Percentiles rank a stretch among this genome's conserved stretches.
These are phyloP conservation scores for Nannobrachium achirus DNA, from an alignment of 2,113 vertebrate genomes.

Conservation along the genomic window DNA sequence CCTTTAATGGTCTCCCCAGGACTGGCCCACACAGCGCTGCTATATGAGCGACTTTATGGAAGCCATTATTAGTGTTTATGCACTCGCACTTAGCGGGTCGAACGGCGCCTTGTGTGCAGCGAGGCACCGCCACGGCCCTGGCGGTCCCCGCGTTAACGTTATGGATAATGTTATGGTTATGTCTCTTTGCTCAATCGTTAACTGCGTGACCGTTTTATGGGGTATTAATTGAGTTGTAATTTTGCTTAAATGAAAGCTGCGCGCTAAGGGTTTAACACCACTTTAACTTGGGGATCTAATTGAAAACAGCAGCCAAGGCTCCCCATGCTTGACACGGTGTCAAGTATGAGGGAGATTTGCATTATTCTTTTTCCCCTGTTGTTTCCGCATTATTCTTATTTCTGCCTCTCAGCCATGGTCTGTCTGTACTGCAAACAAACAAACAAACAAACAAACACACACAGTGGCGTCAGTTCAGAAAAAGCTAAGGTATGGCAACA, in stretches of 20 bases:
- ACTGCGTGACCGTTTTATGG: conserved; percentile 77
- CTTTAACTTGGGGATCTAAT: conserved; percentile 66
- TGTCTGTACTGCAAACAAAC: too few species aligned
- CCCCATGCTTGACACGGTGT: conserved; percentile 32
- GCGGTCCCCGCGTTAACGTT: conserved; percentile 73
- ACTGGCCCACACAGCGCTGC: conserved; percentile 66
- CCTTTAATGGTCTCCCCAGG: conserved; percentile 71
- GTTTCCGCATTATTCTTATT: too few species aligned
- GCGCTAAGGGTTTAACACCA: conserved; percentile 70
- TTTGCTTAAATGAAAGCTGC: conserved; percentile 77
- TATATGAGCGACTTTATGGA: conserved; percentile 74
- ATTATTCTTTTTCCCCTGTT: too few species aligned
- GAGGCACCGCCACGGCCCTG: conserved; percentile 58
- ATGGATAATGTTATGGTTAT: conserved; percentile 72
- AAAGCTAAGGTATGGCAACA: too few species aligned
- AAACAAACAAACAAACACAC: too few species aligned
- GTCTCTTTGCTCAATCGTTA: conserved; percentile 76
- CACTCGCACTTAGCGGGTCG: conserved; percentile 69
- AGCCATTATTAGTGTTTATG: conserved; percentile 79
- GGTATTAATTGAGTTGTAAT: conserved; percentile 82
- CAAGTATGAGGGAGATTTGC: conserved; percentile 29
- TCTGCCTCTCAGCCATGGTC: too few species aligned
- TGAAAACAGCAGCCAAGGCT: conserved; percentile 17
- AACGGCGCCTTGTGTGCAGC: conserved; percentile 62
- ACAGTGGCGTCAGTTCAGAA: too few species aligned